phyloP scores from a whole-genome alignment of 2,113 vertebrate species.

The Lophius piscatorius region DNA sequence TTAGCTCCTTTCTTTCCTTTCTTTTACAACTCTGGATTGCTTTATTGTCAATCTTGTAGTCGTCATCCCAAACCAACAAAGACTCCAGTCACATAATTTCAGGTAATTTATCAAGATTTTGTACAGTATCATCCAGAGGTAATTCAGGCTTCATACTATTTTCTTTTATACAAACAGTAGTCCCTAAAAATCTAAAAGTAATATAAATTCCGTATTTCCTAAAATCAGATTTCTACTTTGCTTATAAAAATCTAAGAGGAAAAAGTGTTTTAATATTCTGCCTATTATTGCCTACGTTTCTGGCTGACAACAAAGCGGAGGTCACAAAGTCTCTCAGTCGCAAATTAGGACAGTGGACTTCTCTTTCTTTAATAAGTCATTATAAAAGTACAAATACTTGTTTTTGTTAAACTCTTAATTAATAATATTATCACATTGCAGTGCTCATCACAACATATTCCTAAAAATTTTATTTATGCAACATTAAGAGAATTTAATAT shows the following conservation, averaged over 20 bases:
- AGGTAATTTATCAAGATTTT: not conserved
- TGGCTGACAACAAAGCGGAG: slow-evolving; percentile 4
- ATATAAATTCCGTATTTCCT: not conserved
- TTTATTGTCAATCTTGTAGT: not conserved
- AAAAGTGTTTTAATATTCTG: not conserved
- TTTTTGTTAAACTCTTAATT: no score
- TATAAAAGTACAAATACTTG: no score
- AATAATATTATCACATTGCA: no score
- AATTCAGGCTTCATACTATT: not conserved
- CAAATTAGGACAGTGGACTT: no score
- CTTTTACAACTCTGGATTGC: not conserved
- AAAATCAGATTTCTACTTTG: not conserved
- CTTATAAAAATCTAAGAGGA: not conserved
- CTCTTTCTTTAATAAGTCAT: no score
- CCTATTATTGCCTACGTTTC: not conserved
- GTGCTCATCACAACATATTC: no score
- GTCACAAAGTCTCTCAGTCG: no score
- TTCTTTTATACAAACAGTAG: not conserved
- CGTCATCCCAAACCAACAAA: not conserved
- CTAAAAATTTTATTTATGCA: no score
- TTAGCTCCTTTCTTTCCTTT: no score
- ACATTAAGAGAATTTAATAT: no score
- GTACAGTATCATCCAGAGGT: not conserved
- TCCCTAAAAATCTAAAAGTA: not conserved
- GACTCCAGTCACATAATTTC: not conserved